Conservation (phyloP, 2,113 vertebrate genomes). For the Sinosuthora webbiana region DNA sequence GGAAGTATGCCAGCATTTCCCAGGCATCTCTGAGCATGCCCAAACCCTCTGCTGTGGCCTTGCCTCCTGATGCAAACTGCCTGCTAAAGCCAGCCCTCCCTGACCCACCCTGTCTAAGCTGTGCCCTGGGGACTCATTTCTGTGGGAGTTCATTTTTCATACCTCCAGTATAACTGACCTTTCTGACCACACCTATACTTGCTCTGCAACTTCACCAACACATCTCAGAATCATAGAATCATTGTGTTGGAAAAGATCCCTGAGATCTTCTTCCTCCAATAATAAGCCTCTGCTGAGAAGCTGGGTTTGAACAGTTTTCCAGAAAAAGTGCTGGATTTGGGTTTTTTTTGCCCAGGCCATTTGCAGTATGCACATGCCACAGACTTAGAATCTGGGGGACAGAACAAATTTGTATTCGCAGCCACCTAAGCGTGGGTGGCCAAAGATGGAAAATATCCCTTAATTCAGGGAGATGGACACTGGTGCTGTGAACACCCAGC, state of each 20-base stretch:
- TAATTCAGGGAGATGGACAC: not conserved
- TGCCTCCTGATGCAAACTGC: not conserved
- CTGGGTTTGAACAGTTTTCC: not conserved
- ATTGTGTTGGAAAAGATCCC: not conserved
- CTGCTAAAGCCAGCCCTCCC: not conserved
- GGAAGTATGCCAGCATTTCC: not conserved
- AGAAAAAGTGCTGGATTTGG: not conserved
- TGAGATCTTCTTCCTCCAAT: not conserved
- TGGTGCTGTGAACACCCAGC: not conserved
- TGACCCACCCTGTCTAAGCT: not conserved
- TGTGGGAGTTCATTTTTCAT: not conserved
- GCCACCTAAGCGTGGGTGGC: not conserved
- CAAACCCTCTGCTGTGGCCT: not conserved
- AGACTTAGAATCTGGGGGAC: not conserved
- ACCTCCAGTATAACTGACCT: not conserved
- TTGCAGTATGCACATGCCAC: not conserved
- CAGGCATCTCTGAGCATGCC: rapidly evolving
- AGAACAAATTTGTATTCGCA: not conserved
- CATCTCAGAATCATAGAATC: not conserved
- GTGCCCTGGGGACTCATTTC: not conserved
- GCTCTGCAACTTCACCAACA: not conserved
- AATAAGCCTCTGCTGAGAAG: not conserved
- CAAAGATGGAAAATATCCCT: not conserved
- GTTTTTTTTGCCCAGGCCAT: rapidly evolving
- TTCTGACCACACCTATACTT: not conserved